Evolutionary conservation across 2,113 vertebrate genomes (phyloP), one percentile per base, ranked within the genome.

Genomic region (Girardinichthys multiradiatus): DNA sequence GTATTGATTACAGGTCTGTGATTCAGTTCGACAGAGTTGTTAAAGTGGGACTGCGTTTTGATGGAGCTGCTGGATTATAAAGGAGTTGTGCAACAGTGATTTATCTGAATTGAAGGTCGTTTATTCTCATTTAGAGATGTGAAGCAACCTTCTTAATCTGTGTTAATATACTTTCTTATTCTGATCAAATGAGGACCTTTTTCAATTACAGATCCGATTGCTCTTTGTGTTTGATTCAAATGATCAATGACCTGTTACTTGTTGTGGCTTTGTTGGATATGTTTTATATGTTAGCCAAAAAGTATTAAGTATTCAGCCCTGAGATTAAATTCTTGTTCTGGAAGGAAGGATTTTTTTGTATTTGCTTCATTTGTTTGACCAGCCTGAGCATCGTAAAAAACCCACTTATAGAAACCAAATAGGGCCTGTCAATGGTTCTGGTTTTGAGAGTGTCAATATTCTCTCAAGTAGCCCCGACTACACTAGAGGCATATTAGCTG

Each of bases 1-100:
- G 29, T 83, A 87, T 88, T 64, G 81, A 90, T 89, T 76, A 37
- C 11, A 0, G 24, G 7, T 30, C 33, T 67, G 85, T 74, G 59
- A 80, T 83, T 80, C 57, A 70, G 65, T 78, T 35, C 37, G 45
- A 68, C 37, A 64, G 60, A 73, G 39, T 82, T 79, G 58, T 75
- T 64, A 63, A 73, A 60, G 60, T 42, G 28, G 65, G 67, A 74
- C 11, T 62, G 81, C 65, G 48, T 75, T 66, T 65, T 71, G 60
- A 74, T 33, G 58, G 42, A 65, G 69, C 21, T 69, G 64, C 27
- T 4, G 1, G 15, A 51, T 12, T 58, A 71, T 29, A 12, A 39
- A 62, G 39, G 42, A 74, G 48, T 77, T 28, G 10, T 45, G 54
- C 57, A 71, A 58, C 26, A 29, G 9, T 61, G 29, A 19, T 48